Base-by-base conservation (phyloP, 2,888 invertebrate species). In the Nycteola revayana region DNA sequence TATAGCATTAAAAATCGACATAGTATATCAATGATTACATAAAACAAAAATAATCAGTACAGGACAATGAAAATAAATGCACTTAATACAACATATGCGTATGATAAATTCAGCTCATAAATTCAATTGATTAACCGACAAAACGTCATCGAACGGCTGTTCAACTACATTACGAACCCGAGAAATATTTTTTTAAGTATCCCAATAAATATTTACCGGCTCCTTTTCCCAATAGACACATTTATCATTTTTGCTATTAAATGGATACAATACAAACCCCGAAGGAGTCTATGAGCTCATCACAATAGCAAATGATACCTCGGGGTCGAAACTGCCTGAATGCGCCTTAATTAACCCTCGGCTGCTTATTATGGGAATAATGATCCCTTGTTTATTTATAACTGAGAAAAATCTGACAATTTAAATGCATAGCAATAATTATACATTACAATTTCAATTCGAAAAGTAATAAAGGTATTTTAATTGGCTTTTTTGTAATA, bases 241-340 rank as follows among this genome's bases (percentile, higher is more conserved):
- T 88, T 88, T 84, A 86, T 88, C 87, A 87, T 87, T 85, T 87
- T 81, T 72, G 84, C 84, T 80, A 86, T 87, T 86, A 86, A 85
- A 75, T 54, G 56, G 66, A 75, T 80, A 84, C 80, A 86, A 83
- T 80, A 72, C 71, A 56, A 72, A 76, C 75, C 85, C 81, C 80
- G 74, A 79, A 87, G 84, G 81, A 86, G 74, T 70, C 75, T 68
- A 77, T 73, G 75, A 77, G 77, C 75, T 72, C 75, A 75, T 81
- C 76, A 86, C 86, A 87, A 88, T 79, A 84, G 81, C 78, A 80
- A 87, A 85, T 84, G 83, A 84, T 86, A 83, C 83, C 81, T 81
- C 60, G 65, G 81, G 85, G 84, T 75, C 65, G 63, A 61, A 66
- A 66, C 65, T 58, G 68, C 55, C 66, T 82, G 76, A 84, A 85